Percentiles rank a stretch among this genome's conserved stretches.
These are phyloP conservation scores for Diphyllodes magnificus DNA, from an alignment of 2,113 vertebrate species.

Conservation along the genomic window DNA sequence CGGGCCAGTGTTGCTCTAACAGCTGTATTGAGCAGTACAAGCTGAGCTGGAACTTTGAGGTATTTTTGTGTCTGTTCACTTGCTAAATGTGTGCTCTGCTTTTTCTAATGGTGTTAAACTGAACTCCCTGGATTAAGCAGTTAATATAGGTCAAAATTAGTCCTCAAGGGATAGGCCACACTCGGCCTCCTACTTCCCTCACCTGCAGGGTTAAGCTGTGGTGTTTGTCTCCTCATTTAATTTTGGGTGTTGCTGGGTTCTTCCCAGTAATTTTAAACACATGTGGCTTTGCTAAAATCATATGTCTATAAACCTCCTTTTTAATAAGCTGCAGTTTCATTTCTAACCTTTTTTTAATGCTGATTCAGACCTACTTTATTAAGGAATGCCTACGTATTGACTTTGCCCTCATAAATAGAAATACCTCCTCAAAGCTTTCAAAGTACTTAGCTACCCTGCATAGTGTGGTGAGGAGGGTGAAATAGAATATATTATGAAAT, in stretches of 20 bases:
- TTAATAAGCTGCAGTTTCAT: neutral
- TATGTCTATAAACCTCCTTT: neutral
- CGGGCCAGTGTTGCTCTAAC: neutral
- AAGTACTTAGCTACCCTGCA: neutral
- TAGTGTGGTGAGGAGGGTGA: neutral
- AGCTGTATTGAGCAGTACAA: neutral
- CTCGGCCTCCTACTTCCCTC: neutral
- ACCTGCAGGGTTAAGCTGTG: neutral
- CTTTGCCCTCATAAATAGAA: slow-evolving; percentile 11
- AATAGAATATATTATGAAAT: slow-evolving; percentile 44
- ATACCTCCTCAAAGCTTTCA: slow-evolving; percentile 25
- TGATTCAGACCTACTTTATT: neutral
- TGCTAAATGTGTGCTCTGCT: neutral
- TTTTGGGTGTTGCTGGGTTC: neutral
- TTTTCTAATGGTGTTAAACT: neutral
- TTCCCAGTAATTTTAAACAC: neutral
- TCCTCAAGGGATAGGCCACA: neutral
- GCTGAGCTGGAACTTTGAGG: neutral
- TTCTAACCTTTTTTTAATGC: neutral
- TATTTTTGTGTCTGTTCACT: neutral
- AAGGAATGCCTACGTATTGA: neutral
- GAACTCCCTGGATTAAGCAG: neutral
- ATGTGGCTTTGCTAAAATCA: neutral
- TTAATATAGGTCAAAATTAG: neutral
- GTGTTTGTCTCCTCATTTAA: neutral